Evolutionary conservation across 2,888 invertebrate species (phyloP), one percentile per base, ranked within the genome.

Genomic region (Machimus atricapillus): DNA sequence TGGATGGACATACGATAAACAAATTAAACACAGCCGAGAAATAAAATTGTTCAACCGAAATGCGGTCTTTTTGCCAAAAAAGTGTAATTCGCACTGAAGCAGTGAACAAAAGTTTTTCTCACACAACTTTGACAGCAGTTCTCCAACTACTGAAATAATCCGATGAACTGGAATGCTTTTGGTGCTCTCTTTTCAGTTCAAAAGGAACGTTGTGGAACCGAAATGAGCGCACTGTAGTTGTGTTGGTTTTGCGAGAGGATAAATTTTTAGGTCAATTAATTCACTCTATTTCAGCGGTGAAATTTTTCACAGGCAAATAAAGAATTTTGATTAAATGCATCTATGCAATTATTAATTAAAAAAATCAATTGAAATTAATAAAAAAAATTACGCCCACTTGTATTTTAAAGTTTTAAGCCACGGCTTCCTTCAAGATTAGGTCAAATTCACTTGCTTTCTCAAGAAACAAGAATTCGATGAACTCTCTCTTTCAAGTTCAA

Each of bases 1-100:
- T 97, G 97, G 97, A 97, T 97, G 97, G 97, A 97, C 97, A 97
- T 97, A 97, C 97, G 97, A 95, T 91, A 95, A 94, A 95, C 94
- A 95, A 95, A 95, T 94, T 93, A 94, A 94, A 94, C 94, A 94
- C 94, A 94, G 93, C 93, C 93, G 93, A 94, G 94, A 94, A 95
- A 95, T 94, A 95, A 93, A 94, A 94, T 76, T 85, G 43, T 73
- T 85, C 74, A 85, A 85, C 85, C 85, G 73, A 85, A 85, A 85
- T 85, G 85, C 43, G 73, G 85, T 19, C 43, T 37, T n/a, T 46
- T 83, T 19, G 14, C 74, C 46, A 23, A 43, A 85, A 85, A 85
- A 73, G 43, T 43, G 9, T 46, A 78, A 37, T 85, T 73, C 43
- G 23, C 46, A 74, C 82, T 52, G 82, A 82, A 31, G 2, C n/a